Conservation (phyloP, 2,888 invertebrate genomes). For the Cremastobaeus sp. region DNA sequence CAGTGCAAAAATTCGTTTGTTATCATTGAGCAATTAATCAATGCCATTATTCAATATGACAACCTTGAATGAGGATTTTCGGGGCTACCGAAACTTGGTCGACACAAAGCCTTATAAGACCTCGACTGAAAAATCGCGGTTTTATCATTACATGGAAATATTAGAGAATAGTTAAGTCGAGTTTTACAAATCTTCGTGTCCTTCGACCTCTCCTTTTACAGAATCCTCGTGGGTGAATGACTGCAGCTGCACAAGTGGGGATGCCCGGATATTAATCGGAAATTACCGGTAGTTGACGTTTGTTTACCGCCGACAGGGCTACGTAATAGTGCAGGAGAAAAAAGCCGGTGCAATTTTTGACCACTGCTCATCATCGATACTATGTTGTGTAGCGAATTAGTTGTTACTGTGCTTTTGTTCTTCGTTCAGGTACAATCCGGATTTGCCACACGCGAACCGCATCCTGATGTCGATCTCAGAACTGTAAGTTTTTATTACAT, state of each 20-base stretch:
- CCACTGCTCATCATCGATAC: slow-evolving; percentile 4
- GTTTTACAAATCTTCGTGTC: slow-evolving; percentile 59
- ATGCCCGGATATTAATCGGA: slow-evolving; percentile 63
- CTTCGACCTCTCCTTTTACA: slow-evolving; percentile 62
- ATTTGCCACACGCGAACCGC: slow-evolving; percentile 60
- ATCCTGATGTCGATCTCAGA: slow-evolving; percentile 68
- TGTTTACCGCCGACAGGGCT: slow-evolving; percentile 53
- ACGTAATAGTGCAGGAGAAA: slow-evolving; percentile 55
- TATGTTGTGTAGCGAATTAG: slow-evolving; percentile 31
- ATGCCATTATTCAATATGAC: too few relatives aligned
- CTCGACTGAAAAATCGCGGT: too few relatives aligned
- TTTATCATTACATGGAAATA: too few relatives aligned
- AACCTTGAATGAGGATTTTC: too few relatives aligned
- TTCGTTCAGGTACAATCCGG: slow-evolving; percentile 22
- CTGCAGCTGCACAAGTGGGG: slow-evolving; percentile 60
- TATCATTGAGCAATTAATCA: too few relatives aligned
- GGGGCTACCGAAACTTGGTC: too few relatives aligned
- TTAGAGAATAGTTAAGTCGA: too few relatives aligned
- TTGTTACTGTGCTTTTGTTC: slow-evolving; percentile 24
- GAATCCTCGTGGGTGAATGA: slow-evolving; percentile 61
- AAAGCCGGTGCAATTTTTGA: slow-evolving; percentile 29
- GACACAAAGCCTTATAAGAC: too few relatives aligned
- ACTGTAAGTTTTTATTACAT: slow-evolving; percentile 66
- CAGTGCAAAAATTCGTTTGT: too few relatives aligned
- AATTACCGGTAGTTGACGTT: slow-evolving; percentile 63